Percentiles rank a stretch among this genome's conserved stretches.
phyloP scores from a whole-genome alignment of 2,113 vertebrate genomes.

The Mionectes macconnelli region DNA sequence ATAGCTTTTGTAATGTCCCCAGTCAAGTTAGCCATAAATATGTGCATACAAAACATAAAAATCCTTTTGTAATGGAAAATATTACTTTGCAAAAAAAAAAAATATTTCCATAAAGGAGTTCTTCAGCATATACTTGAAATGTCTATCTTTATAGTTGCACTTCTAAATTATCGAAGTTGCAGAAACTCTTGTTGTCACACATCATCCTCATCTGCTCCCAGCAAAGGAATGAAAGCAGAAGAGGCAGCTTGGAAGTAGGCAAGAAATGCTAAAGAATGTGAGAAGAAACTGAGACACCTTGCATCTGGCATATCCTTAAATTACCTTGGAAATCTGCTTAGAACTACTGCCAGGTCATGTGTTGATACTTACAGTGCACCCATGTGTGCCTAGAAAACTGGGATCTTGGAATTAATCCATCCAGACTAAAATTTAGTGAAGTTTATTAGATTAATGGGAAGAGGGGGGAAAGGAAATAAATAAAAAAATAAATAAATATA shows the following conservation, averaged over 20 bases:
- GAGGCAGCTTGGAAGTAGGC: neutral
- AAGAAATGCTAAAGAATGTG: neutral
- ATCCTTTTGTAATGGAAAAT: constrained; percentile 59
- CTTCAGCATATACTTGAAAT: neutral
- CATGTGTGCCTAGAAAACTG: neutral
- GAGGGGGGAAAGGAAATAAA: neutral
- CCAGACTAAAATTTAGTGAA: neutral
- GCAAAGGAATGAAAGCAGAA: constrained; percentile 19
- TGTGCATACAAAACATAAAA: constrained; percentile 38
- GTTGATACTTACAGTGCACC: neutral
- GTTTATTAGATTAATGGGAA: neutral
- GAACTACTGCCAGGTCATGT: neutral
- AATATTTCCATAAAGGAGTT: neutral
- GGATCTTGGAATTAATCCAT: neutral
- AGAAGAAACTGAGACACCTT: neutral
- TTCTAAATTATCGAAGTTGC: constrained; percentile 6
- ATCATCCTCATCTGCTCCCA: neutral
- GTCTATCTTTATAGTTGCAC: neutral
- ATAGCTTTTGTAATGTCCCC: constrained; percentile 23
- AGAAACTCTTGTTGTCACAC: neutral
- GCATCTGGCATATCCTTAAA: neutral
- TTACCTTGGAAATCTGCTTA: neutral
- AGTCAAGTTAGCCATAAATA: constrained; percentile 42
- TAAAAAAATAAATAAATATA: neutral
- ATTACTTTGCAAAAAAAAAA: neutral